A percentile compares a stretch with the other conserved stretches of the same genome.
These are phyloP conservation scores for Epistrophe grossulariae DNA, from an alignment of 2,888 invertebrate species.

Conservation along the genomic window DNA sequence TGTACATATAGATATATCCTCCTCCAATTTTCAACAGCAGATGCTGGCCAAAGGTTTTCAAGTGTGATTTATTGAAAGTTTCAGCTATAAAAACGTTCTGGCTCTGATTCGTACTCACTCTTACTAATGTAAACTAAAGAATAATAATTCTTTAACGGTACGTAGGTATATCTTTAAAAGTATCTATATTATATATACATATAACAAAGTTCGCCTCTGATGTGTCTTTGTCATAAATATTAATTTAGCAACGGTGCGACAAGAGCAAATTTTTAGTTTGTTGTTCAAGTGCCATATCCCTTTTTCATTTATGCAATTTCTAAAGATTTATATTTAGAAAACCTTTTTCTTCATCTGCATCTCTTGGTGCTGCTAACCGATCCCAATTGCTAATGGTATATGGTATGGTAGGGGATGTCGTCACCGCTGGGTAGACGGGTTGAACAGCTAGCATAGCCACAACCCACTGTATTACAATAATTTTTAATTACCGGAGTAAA, in stretches of 20 bases:
- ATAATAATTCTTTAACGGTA: slow-evolving; percentile 2
- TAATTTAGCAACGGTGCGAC: slow-evolving; percentile 68
- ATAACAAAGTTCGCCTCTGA: slow-evolving; percentile 16
- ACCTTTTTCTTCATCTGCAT: slow-evolving; percentile 75
- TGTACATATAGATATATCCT: too few relatives aligned
- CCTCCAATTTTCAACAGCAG: slow-evolving; percentile 24
- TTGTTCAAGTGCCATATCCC: slow-evolving; percentile 75
- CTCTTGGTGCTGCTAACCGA: slow-evolving; percentile 64
- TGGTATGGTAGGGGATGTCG: slow-evolving; percentile 7
- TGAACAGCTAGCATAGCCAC: slow-evolving; percentile 21
- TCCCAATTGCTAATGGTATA: slow-evolving; percentile 46
- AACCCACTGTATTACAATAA: slow-evolving; percentile 82
- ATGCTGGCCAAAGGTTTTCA: slow-evolving; percentile 54
- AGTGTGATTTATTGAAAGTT: slow-evolving; percentile 72
- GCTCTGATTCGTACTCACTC: background rate
- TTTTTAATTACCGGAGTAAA: slow-evolving; percentile 84
- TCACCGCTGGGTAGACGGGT: slow-evolving; percentile 12
- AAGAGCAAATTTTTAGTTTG: slow-evolving; percentile 68
- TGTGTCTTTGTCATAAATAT: slow-evolving; percentile 68
- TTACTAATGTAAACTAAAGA: slow-evolving; percentile 7
- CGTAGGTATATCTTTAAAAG: background rate
- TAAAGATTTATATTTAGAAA: slow-evolving; percentile 75
- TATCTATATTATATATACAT: too few relatives aligned
- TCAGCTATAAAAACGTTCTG: slow-evolving; percentile 40
- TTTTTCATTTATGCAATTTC: slow-evolving; percentile 74